Base-by-base conservation (phyloP, 2,113 vertebrate species). In the Psophia crepitans region DNA sequence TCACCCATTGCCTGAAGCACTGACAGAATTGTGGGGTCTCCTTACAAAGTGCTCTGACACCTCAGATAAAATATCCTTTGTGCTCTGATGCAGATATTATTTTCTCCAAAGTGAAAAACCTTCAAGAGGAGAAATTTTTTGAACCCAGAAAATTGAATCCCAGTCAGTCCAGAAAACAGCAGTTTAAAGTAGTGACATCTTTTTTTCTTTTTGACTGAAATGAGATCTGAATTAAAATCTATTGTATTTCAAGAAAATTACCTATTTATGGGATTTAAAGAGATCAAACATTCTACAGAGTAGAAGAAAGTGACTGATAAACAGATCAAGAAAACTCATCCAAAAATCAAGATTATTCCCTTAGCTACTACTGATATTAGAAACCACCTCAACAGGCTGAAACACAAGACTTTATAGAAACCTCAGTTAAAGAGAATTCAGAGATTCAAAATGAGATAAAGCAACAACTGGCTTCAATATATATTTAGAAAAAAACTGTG, bases 211-310 rank as follows among this genome's bases (percentile, higher is more conserved):
- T 3, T 44, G 3, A 33, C 19, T 56, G 70, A 74, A 46, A 56
- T 3, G 8, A 8, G 28, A 56, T 46, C 26, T 60, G 60, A 90
- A 60, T 44, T 60, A 30, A 78, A 64, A 74, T 57, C 5, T 35
- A 54, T 19, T 3, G 43, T 33, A 49, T 85, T 88, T 85, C 54
- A 85, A 37, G 18, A 28, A 79, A 57, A 71, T 70, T 11, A 74
- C 13, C 28, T 79, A 63, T 77, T 39, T 14, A 32, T 69, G 22
- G 32, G 6, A 87, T 87, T 68, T 73, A 14, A 64, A 60, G 64
- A 54, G 37, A 80, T 9, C 0, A 1, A 35, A 18, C 10, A 64
- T 2, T 1, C 4, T 68, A 12, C 43, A 76, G 43, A 76, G 32
- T 39, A 80, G 22, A 76, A 68, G 37, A 75, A 58, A 54, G 6